Conservation (phyloP, 2,888 invertebrate genomes). For the Himalopsyche japonica region DNA sequence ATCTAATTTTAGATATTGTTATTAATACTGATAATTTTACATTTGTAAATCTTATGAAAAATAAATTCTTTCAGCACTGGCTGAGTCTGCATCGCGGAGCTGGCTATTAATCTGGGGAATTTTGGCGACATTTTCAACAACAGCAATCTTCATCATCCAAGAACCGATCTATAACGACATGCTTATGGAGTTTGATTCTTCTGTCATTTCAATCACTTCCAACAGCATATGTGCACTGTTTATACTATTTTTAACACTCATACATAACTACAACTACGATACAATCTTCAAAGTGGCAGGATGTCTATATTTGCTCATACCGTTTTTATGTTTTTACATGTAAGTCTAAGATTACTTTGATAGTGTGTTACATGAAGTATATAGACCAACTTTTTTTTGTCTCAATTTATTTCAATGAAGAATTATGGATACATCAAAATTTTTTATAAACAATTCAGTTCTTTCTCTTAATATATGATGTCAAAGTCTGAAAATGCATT, state of each 20-base stretch:
- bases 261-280: slow-evolving; percentile 51
- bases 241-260: slow-evolving; percentile 50
- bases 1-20: too few species aligned
- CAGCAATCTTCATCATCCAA: slow-evolving; percentile 51
- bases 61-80: slow-evolving; percentile 48
- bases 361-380: not conserved
- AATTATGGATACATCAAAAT: too few species aligned
- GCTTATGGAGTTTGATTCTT: slow-evolving; percentile 55
- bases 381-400: too few species aligned
- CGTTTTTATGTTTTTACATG: slow-evolving; percentile 11
- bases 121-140: slow-evolving; percentile 53
- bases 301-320: slow-evolving; percentile 46
- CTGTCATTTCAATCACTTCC: slow-evolving; percentile 54
- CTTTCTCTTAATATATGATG: too few species aligned
- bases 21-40: too few species aligned
- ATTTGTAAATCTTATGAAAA: not conserved
- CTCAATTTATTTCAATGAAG: too few species aligned
- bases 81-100: slow-evolving; percentile 49
- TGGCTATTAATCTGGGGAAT: slow-evolving; percentile 55
- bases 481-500: too few species aligned
- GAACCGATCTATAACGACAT: slow-evolving; percentile 54
- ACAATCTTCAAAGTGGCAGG: slow-evolving; percentile 54
- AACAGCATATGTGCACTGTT: slow-evolving; percentile 51
- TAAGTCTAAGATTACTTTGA: not conserved
- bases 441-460: too few species aligned